These are phyloP conservation scores for Ursus arctos DNA, from an alignment of 2,113 vertebrate genomes.

Conservation along the genomic window DNA sequence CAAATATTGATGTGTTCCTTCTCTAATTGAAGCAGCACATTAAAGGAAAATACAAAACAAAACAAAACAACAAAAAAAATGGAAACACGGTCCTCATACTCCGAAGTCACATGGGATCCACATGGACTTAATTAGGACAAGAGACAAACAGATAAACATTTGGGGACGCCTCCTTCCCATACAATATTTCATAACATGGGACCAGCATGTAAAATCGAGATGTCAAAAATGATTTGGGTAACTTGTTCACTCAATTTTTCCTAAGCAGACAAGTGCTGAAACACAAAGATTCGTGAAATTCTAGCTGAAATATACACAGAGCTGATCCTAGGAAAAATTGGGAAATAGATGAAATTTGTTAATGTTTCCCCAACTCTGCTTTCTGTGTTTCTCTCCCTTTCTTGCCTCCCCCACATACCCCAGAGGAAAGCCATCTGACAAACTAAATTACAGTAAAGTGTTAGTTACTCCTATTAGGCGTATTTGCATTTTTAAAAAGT, in stretches of 20 bases:
- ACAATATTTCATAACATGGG: conserved; percentile 37
- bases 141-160: conserved; percentile 68
- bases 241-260: conserved; percentile 49
- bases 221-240: conserved; percentile 26
- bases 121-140: conserved; percentile 63
- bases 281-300: conserved; percentile 46
- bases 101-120: conserved; percentile 55
- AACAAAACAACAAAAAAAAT: not conserved
- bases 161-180: not conserved
- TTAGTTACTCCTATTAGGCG: not conserved
- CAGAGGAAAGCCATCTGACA: conserved; percentile 46
- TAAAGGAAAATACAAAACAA: conserved; percentile 44
- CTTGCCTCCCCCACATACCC: not conserved
- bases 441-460: not conserved
- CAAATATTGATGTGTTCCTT: conserved; percentile 57
- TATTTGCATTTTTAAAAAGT: conserved; percentile 38
- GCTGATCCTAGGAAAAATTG: conserved; percentile 25
- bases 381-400: not conserved
- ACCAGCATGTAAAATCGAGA: not conserved
- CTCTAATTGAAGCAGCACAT: conserved; percentile 24
- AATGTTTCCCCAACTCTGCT: not conserved
- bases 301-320: conserved; percentile 17
- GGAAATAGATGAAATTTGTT: conserved; percentile 53
- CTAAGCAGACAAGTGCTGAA: conserved; percentile 48
- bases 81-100: not conserved